Evolutionary conservation across 2,113 vertebrate species (phyloP), one percentile per base, ranked within the genome.

Genomic region (Cyprinodon brontotheroides): DNA sequence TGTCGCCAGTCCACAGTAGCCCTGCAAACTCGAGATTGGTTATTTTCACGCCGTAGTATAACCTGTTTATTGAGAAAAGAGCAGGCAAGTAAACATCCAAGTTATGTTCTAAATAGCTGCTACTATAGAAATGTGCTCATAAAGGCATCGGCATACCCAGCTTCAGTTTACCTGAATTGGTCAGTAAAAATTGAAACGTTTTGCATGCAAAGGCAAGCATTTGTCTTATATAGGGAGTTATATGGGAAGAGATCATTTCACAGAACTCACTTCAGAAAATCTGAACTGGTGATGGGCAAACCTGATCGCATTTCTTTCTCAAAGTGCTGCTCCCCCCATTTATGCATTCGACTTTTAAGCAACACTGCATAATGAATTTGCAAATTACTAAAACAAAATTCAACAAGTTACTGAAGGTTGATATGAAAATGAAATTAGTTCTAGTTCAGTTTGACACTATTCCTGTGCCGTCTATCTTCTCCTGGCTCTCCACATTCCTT

Each of bases 321-420:
- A 53, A 39, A 10, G 17, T 45, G 29, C 29, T 29, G 29, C 36
- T 0, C 29, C 5, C 22, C 6, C 0, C 12, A 60, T 50, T 53
- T 22, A 14, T 68, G 17, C 2, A 5, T n/a, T 73, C 61, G 50
- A 20, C 43, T 81, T 75, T 48, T 68, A 47, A 8, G 41, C 20
- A 62, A n/a, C 74, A 70, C 11, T 75, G 64, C 78, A 85, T 78
- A 83, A 78, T 82, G 70, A 82, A 83, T 70, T 86, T 70, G 70
- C 62, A 40, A 48, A 15, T 48, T 41, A 77, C 20, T 9, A 60
- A 43, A 66, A 8, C 29, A 61, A 70, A 47, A 67, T 53, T 53
- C 57, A 74, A 45, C 50, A 20, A 48, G 41, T 39, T 0, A 53
- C 57, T 60, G 22, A 37, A 64, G 74, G 60, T 29, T 61, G 36